Evolutionary conservation across 2,797 vertebrate species (phyloP).

Genomic region (Diplodus puntazzo): DNA sequence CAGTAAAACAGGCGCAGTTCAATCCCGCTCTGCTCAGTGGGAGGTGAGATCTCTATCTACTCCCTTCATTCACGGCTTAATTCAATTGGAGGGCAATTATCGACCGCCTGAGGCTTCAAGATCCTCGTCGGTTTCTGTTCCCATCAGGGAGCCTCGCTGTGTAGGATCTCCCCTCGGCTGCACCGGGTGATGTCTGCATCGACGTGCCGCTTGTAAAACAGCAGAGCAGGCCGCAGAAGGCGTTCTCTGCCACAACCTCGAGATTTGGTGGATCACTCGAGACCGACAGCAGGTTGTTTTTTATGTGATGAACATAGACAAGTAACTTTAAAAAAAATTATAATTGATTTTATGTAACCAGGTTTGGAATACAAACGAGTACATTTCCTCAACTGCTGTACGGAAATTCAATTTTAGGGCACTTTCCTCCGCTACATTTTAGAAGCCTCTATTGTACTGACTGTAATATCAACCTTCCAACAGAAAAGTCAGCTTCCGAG

Average conservation of each 20-base stretch:
- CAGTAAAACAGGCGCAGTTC: conserved; percentile 61
- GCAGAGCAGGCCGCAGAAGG: conserved; percentile 16
- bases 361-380: too few relatives aligned
- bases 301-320: too few relatives aligned
- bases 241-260: conserved; percentile 7
- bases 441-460: too few relatives aligned
- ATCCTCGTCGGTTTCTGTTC: conserved; percentile 74
- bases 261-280: not conserved
- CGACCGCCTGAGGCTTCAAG: conserved; percentile 73
- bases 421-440: too few relatives aligned
- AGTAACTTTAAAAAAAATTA: too few relatives aligned
- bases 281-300: too few relatives aligned
- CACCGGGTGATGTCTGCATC: conserved; percentile 63
- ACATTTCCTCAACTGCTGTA: too few relatives aligned
- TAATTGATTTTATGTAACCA: too few relatives aligned
- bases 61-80: conserved; percentile 80
- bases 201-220: conserved; percentile 58
- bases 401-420: too few relatives aligned
- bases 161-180: conserved; percentile 36
- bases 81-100: conserved; percentile 84
- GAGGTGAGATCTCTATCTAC: conserved; percentile 74
- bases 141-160: conserved; percentile 64
- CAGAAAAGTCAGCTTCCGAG: too few relatives aligned
- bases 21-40: conserved; percentile 55
- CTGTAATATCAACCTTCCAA: too few relatives aligned